Conservation (phyloP, 2,113 vertebrate species). For the Chunga burmeisteri region DNA sequence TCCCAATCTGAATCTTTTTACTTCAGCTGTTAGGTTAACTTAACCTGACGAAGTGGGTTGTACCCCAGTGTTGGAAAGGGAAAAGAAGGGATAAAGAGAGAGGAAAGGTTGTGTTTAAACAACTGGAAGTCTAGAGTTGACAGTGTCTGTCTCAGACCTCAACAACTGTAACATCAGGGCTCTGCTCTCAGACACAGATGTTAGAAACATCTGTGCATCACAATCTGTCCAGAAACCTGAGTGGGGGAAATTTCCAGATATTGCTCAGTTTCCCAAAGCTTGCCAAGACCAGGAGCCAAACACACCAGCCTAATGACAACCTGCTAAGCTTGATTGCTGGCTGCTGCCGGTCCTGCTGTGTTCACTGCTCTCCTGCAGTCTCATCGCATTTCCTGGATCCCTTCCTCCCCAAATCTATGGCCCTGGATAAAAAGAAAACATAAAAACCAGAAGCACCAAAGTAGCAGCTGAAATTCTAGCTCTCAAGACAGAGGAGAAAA, state of each 20-base stretch:
- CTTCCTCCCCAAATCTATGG: neutral
- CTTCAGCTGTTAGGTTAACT: neutral
- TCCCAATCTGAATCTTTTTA: neutral
- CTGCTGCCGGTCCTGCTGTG: neutral
- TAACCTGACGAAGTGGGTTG: neutral
- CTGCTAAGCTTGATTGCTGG: neutral
- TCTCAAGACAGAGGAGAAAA: neutral
- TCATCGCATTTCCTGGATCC: neutral
- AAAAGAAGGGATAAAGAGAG: neutral
- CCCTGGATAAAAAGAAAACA: neutral
- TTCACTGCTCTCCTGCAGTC: neutral
- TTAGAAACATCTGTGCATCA: neutral
- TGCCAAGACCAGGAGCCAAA: neutral
- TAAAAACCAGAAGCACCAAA: neutral
- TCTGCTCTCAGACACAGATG: neutral
- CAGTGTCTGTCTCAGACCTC: neutral
- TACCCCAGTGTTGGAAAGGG: neutral
- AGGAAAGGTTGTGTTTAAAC: neutral
- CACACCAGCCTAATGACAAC: neutral
- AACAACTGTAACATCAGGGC: neutral
- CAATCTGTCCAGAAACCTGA: neutral
- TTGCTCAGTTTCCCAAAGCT: neutral
- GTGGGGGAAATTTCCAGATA: neutral
- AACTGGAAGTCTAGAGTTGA: neutral
- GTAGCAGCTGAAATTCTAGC: neutral